Base-by-base conservation (phyloP, 2,113 vertebrate genomes). In the Paraplagusia blochii region DNA sequence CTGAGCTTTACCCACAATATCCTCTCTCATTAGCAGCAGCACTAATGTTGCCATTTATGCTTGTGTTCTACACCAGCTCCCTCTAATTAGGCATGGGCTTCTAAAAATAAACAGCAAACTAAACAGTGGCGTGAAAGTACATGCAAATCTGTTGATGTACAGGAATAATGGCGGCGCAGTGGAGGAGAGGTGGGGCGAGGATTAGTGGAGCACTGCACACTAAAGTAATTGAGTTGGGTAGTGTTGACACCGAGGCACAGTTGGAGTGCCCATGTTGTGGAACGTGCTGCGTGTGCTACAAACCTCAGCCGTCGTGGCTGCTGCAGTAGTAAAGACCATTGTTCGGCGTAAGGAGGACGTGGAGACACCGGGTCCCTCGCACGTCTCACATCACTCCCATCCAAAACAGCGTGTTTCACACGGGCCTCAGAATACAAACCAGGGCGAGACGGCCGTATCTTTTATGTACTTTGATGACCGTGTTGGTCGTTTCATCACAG, bases 101-200 rank as follows among this genome's bases (percentile, higher is more conserved):
- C 88, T 90, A 88, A 91, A 91, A 90, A 91, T 90, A 91, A 87
- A 86, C 75, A 82, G 74, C 72, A 85, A 84, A 87, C 85, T 83
- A 86, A 87, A 86, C 80, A 75, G 79, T 81, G 76, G 76, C 74
- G 73, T 82, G 84, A 88, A 89, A 88, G 77, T 85, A 88, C 81
- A 84, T 84, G 85, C 76, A 87, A 88, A 90, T 90, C 80, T 87
- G 85, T 84, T 84, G 79, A 88, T 85, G 78, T 87, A 88, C 81
- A 84, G 77, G 61, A 87, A 84, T 87, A 90, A 89, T 87, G 84
- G 85, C 63, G 75, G 67, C 51, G 19, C 56, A 69, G 66, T 38
- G 59, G 61, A 59, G 60, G 60, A 58, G 80, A 44, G 61, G 44
- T 53, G 60, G 58, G 74, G 62, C 55, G 73, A 55, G 73, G 84